Base-by-base conservation (phyloP, 2,888 invertebrate genomes). In the Andricus quercusramuli region DNA sequence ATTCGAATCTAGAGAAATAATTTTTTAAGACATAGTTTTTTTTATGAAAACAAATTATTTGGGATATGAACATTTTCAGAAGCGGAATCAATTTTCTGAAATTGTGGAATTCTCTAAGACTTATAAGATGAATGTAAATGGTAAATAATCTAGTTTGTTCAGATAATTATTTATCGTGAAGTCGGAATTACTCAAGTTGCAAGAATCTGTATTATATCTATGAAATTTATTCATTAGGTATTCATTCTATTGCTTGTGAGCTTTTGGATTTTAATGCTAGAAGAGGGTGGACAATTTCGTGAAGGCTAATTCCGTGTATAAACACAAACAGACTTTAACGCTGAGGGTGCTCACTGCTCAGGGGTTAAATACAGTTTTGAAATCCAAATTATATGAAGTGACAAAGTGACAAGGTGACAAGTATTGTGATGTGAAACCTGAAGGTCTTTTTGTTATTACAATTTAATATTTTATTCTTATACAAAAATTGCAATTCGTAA, bases 301-400 rank as follows among this genome's bases (percentile, higher is more conserved):
- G 51, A 70, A 20, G 70, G 51, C 70, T 70, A 70, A 70, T 70
- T 56, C 32, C 32, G 9, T 70, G 51, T 56, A 70, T 47, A 70
- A 70, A 32, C 51, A 70, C 51, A 70, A 70, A 56, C 70, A 70
- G 4, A 32, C 20, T 51, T 70, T 47, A 70, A 70, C 51, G 47
- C 29, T 1, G 29, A 51, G 47, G 25, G 17, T 70, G 29, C 51
- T 56, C 51, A 70, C 9, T 70, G 29, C 51, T 56, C 51, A 70
- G 51, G 51, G 51, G 70, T 70, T 56, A 70, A 70, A 70, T 47
- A 70, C 29, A 29, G 70, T 70, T 70, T 70, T 74, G n/a, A 74
- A 56, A 32, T 74, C n/a, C 32, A 74, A 74, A 56, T 74, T 32
- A 74, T 51, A 74, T 13, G 13, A 29, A 20, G 20, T 74, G 74